A percentile compares a stretch with the other conserved stretches of the same genome.
phyloP scores from a whole-genome alignment of 2,113 vertebrate species.

The Paralichthys olivaceus region DNA sequence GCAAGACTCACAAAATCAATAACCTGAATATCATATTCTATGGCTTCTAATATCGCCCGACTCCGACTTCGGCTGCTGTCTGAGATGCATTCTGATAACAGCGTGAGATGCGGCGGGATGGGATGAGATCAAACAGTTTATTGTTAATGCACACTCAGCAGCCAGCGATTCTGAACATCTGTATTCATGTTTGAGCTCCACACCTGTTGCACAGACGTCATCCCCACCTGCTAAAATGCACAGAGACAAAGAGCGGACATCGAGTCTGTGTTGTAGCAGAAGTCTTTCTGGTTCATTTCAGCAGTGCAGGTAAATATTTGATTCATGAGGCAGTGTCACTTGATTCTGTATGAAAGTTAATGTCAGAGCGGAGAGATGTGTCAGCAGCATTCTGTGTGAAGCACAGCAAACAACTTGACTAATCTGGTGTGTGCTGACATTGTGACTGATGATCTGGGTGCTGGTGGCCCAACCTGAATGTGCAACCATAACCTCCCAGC shows the following conservation, averaged over 20 bases:
- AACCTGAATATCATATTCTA: slow-evolving; percentile 68
- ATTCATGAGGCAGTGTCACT: slow-evolving; percentile 50
- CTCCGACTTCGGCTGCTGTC: slow-evolving; percentile 44
- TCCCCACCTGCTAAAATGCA: background rate
- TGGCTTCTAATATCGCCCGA: slow-evolving; percentile 60
- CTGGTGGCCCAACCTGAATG: slow-evolving; percentile 66
- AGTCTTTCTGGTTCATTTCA: slow-evolving; percentile 47
- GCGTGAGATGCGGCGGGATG: slow-evolving; percentile 26
- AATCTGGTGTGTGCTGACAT: slow-evolving; percentile 73
- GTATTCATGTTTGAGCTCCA: slow-evolving; percentile 51
- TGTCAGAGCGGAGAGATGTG: slow-evolving; percentile 58
- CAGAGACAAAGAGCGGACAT: slow-evolving; percentile 20
- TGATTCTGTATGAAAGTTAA: slow-evolving; percentile 64
- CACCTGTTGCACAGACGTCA: slow-evolving; percentile 35
- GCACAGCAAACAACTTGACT: slow-evolving; percentile 69
- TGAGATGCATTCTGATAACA: slow-evolving; percentile 60
- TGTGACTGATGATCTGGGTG: slow-evolving; percentile 72
- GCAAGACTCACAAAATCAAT: slow-evolving; percentile 67
- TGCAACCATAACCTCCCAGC: slow-evolving; percentile 66
- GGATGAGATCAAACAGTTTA: slow-evolving; percentile 62
- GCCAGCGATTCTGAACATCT: slow-evolving; percentile 51
- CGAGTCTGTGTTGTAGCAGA: slow-evolving; percentile 12
- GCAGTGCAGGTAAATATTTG: slow-evolving; percentile 58
- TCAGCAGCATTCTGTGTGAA: slow-evolving; percentile 67
- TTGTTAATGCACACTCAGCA: slow-evolving; percentile 57